Percentiles rank a stretch among this genome's conserved stretches.
These are phyloP conservation scores for Capreolus pygargus DNA, from an alignment of 2,113 vertebrate genomes.

Conservation along the genomic window DNA sequence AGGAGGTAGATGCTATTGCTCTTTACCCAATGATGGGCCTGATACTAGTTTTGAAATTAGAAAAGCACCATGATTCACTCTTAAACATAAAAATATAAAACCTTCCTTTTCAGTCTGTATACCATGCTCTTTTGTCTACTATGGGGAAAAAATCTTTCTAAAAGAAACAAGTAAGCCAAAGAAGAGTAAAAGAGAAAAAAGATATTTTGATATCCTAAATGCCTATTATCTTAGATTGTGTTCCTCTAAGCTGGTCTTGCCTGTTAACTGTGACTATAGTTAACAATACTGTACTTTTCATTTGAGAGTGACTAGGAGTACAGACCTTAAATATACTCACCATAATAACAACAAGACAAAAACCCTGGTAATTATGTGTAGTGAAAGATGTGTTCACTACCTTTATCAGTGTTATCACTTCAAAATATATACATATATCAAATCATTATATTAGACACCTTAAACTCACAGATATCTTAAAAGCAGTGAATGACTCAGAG, in stretches of 20 bases:
- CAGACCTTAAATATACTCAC: neutral
- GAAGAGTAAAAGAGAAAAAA: neutral
- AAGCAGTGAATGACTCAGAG: neutral
- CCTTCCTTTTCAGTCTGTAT: neutral
- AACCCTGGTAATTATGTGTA: neutral
- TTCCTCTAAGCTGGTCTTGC: neutral
- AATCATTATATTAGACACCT: neutral
- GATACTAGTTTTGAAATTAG: neutral
- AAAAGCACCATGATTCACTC: neutral
- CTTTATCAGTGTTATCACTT: neutral
- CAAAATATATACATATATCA: neutral
- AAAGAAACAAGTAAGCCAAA: neutral
- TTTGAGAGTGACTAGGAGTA: neutral
- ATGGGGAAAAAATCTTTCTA: neutral
- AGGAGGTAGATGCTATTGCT: neutral
- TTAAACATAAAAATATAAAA: neutral
- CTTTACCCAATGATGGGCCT: neutral
- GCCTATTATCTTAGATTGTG: too few species aligned
- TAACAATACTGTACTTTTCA: neutral
- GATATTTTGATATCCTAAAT: neutral
- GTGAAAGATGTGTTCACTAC: neutral
- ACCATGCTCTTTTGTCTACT: neutral
- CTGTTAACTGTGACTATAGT: neutral
- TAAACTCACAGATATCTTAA: neutral
- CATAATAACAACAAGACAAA: neutral